Percentiles rank a stretch among this genome's conserved stretches.
Evolutionary conservation across 2,888 invertebrate genomes (phyloP).

Genomic region (Phaonia tiefii): DNA sequence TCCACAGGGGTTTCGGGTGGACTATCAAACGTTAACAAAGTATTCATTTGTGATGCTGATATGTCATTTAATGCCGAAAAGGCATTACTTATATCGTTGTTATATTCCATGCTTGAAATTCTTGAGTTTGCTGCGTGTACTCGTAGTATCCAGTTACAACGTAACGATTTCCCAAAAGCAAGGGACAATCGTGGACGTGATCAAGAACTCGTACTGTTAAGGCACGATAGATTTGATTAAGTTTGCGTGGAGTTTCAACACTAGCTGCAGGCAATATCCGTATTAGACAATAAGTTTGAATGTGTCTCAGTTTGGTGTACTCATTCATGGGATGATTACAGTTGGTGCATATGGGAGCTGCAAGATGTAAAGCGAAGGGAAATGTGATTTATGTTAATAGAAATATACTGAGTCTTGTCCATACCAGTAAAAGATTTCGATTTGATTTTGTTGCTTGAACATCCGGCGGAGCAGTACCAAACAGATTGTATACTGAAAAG

Average conservation of each 20-base stretch:
- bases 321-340: conserved; percentile 76
- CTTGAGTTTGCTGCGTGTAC: conserved; percentile 67
- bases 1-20: conserved; percentile 58
- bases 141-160: conserved; percentile 74
- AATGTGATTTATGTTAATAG: conserved; percentile 11
- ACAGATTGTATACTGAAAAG: conserved; percentile 76
- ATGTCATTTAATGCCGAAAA: conserved; percentile 63
- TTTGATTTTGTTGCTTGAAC: conserved; percentile 75
- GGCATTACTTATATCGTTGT: conserved; percentile 63
- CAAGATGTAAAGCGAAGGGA: neutral
- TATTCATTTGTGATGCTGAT: conserved; percentile 69
- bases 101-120: conserved; percentile 78
- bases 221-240: conserved; percentile 71
- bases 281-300: conserved; percentile 72
- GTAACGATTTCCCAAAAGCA: conserved; percentile 76
- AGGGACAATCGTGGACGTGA: conserved; percentile 73
- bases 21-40: conserved; percentile 68
- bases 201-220: conserved; percentile 72
- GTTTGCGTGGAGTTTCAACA: conserved; percentile 72
- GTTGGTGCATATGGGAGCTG: conserved; percentile 75
- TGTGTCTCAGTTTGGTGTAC: conserved; percentile 75
- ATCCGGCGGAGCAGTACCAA: conserved; percentile 77
- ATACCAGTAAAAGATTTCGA: conserved; percentile 72
- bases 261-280: conserved; percentile 73
- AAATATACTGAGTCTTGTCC: neutral